Conservation (phyloP, 2,888 invertebrate genomes). For the Hirtodrosophila duncani region DNA sequence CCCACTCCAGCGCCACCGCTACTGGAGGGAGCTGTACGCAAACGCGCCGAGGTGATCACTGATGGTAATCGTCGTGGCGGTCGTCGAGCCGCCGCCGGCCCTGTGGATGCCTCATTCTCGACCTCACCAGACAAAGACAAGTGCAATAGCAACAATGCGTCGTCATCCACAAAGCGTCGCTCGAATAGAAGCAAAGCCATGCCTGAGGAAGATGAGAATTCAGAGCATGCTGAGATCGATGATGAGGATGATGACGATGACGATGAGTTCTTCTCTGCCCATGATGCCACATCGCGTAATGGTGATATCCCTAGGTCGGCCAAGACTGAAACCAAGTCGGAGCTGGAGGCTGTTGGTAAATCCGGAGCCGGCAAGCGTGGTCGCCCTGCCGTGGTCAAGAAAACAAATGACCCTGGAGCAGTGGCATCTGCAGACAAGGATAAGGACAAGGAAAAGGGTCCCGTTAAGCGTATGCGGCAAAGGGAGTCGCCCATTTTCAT, state of each 20-base stretch:
- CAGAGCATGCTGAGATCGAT: constrained; percentile 52
- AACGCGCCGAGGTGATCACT: constrained; percentile 79
- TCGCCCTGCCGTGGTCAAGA: constrained; percentile 39
- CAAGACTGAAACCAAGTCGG: no score
- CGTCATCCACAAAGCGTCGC: constrained; percentile 75
- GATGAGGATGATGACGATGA: constrained; percentile 47
- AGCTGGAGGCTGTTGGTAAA: constrained; percentile 9
- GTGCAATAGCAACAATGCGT: constrained; percentile 44
- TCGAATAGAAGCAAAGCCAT: constrained; percentile 62
- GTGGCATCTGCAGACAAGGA: constrained; percentile 30
- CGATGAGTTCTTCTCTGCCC: constrained; percentile 63
- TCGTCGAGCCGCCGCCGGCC: no score
- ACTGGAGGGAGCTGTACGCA: constrained; percentile 80
- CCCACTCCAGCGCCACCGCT: constrained; percentile 16
- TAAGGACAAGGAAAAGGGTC: constrained; percentile 43
- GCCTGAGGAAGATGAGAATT: constrained; percentile 37
- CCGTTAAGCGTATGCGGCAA: constrained; percentile 73
- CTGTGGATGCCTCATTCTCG: no score
- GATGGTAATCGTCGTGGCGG: constrained; percentile 74
- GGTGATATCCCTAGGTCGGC: no score
- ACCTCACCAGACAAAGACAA: no score
- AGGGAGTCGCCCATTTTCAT: constrained; percentile 76
- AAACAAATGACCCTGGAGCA: constrained; percentile 22
- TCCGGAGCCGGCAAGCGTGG: no score
- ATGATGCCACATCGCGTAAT: constrained; percentile 61